Percentiles rank a stretch among this genome's conserved stretches.
phyloP scores from a whole-genome alignment of 1,140 invertebrate species.

The Hyphantria cunea region DNA sequence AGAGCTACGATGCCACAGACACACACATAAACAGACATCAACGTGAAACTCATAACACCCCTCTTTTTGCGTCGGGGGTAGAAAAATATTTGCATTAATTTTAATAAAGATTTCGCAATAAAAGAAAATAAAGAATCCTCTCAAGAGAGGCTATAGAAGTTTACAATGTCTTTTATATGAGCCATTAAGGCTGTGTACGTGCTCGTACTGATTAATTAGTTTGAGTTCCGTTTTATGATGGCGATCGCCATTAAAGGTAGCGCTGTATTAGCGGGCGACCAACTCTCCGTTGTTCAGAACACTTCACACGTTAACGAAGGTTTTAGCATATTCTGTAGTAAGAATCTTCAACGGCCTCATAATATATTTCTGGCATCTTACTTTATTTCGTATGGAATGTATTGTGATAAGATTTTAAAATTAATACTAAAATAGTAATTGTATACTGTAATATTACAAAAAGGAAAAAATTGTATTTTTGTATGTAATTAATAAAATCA shows the following conservation, averaged over 20 bases:
- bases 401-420: too few species aligned
- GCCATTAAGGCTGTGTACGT: neutral
- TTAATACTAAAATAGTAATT: too few species aligned
- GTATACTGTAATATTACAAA: too few species aligned
- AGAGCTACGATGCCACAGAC: too few species aligned
- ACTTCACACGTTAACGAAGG: neutral
- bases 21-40: too few species aligned
- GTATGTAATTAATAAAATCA: too few species aligned
- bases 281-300: neutral
- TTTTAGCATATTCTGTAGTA: neutral
- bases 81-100: constrained; percentile 1
- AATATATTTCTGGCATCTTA: neutral
- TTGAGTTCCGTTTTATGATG: neutral
- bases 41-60: too few species aligned
- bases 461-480: too few species aligned
- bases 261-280: neutral
- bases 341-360: neutral
- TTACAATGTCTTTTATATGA: neutral
- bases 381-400: neutral
- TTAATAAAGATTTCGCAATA: neutral
- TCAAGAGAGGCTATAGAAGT: neutral
- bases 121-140: neutral
- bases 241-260: neutral
- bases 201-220: constrained; percentile 4
- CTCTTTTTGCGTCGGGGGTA: too few species aligned